Evolutionary conservation across 2,113 vertebrate genomes (phyloP).

Genomic region (Otus sunia): DNA sequence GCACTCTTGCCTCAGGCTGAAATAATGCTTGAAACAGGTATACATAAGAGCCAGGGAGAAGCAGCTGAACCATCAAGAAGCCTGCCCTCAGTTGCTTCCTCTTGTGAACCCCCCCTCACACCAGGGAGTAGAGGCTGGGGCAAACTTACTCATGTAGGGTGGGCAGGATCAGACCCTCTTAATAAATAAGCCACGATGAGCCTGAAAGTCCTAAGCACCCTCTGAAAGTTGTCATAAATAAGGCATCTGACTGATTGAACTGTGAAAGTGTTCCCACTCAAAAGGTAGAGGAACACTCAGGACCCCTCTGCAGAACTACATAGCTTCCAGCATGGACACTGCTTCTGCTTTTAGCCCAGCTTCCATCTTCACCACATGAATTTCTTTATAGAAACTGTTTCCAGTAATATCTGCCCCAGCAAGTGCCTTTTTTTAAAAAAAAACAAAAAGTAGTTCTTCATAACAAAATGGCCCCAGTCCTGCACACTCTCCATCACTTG

Average conservation of each 20-base stretch:
- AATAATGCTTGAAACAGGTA: not conserved
- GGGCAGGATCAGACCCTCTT: not conserved
- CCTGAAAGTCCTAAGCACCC: not conserved
- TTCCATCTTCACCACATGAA: not conserved
- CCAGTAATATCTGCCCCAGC: not conserved
- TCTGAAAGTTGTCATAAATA: not conserved
- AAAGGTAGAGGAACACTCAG: not conserved
- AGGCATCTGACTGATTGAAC: not conserved
- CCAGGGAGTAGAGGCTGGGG: not conserved
- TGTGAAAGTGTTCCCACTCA: not conserved
- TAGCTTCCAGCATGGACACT: fast-evolving
- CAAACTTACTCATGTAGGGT: not conserved
- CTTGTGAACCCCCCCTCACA: fast-evolving
- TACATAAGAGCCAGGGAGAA: not conserved
- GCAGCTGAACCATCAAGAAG: not conserved
- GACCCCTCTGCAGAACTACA: not conserved
- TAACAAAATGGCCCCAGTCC: not conserved
- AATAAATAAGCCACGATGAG: not conserved
- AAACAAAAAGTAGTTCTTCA: not conserved
- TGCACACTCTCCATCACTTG: fast-evolving
- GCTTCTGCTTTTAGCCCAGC: not conserved
- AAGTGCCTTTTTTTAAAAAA: not conserved
- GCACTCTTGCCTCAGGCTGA: not conserved
- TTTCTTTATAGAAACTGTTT: not conserved
- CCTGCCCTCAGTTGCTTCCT: not conserved